These are phyloP conservation scores for Lepidurus packardi DNA, from an alignment of 1,140 invertebrate genomes.

Conservation along the genomic window DNA sequence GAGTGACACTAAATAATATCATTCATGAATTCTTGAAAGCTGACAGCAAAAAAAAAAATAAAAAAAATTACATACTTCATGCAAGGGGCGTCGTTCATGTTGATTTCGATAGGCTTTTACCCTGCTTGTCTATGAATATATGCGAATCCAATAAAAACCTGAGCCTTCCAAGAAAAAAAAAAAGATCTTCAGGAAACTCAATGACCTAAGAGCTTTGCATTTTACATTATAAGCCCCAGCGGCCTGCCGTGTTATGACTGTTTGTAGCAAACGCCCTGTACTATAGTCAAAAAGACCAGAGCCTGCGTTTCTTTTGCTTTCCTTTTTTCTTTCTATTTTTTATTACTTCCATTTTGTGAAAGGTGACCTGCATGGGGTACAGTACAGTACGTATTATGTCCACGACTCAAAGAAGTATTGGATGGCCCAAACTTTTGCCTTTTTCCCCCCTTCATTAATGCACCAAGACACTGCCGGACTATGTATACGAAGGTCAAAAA, in stretches of 20 bases:
- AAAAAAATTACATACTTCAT: neutral
- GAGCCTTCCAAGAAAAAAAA: neutral
- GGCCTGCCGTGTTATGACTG: neutral
- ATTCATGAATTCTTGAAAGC: neutral
- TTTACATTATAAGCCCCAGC: slow-evolving; percentile 10
- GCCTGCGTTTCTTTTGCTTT: neutral
- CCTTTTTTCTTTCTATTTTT: neutral
- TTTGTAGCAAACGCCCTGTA: neutral
- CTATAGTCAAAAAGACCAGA: neutral
- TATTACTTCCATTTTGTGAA: neutral
- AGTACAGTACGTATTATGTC: neutral
- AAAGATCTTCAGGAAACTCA: neutral
- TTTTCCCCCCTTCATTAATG: neutral
- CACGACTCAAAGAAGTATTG: neutral
- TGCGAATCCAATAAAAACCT: slow-evolving; percentile 12
- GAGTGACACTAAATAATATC: neutral
- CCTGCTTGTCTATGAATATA: slow-evolving; percentile 6
- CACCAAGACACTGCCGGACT: neutral
- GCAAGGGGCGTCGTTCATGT: neutral
- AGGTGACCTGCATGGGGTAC: too few relatives aligned
- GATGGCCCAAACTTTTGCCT: neutral
- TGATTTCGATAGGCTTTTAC: neutral
- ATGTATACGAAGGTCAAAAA: neutral
- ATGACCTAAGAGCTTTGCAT: slow-evolving; percentile 19
- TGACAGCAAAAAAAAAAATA: neutral